Evolutionary conservation across 1,140 invertebrate species (phyloP).

Genomic region (Cydia splendana): DNA sequence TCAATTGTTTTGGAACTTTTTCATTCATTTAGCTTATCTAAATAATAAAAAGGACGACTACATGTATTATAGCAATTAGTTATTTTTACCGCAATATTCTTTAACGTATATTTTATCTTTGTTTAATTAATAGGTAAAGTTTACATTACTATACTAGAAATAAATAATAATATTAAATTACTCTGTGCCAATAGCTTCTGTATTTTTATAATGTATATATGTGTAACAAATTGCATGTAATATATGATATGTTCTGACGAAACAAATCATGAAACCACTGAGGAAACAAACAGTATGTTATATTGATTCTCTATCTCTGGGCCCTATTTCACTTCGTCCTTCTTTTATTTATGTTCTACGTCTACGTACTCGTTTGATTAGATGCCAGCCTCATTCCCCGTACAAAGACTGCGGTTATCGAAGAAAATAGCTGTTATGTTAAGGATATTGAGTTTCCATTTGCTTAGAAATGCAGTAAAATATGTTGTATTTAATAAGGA

Average conservation of each 20-base stretch:
- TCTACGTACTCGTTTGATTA: not conserved
- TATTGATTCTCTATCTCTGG: not conserved
- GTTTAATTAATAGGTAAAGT: too few relatives aligned
- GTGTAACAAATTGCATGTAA: not conserved
- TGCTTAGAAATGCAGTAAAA: not conserved
- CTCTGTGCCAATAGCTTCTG: too few relatives aligned
- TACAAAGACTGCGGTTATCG: not conserved
- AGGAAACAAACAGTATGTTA: not conserved
- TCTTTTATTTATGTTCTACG: constrained; percentile 4
- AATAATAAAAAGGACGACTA: too few relatives aligned
- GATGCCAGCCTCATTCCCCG: not conserved
- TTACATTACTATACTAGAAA: too few relatives aligned
- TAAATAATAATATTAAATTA: too few relatives aligned
- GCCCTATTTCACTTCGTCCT: constrained; percentile 1
- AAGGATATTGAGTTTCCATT: not conserved
- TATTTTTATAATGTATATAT: not conserved
- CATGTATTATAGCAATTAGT: too few relatives aligned
- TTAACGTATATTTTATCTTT: too few relatives aligned
- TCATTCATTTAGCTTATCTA: too few relatives aligned
- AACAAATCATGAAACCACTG: not conserved
- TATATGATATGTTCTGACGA: not conserved
- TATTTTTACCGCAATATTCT: too few relatives aligned
- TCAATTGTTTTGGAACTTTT: too few relatives aligned
- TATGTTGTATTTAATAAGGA: not conserved
- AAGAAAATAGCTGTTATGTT: not conserved